Percentiles rank a stretch among this genome's conserved stretches.
Conservation (phyloP, 2,888 invertebrate species). For the Phymatocera aterrima region DNA sequence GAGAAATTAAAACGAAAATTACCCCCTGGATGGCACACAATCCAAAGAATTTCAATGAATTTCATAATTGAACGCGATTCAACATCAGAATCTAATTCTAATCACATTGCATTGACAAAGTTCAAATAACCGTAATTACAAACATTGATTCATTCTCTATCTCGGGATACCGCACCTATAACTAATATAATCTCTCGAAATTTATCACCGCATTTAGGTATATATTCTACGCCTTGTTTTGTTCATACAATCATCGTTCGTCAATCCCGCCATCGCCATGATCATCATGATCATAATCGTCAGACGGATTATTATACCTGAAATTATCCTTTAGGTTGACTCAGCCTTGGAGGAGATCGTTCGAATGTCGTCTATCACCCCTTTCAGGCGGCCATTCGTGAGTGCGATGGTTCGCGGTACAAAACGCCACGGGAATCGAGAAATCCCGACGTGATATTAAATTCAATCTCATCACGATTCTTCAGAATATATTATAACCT, state of each 20-base stretch:
- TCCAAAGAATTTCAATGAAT: too few relatives aligned
- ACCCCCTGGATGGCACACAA: too few relatives aligned
- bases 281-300: not conserved
- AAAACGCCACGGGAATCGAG: not conserved
- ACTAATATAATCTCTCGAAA: not conserved
- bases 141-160: not conserved
- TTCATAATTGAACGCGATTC: not conserved
- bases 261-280: too few relatives aligned
- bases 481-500: not conserved
- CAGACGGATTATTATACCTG: too few relatives aligned
- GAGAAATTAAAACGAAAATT: not conserved
- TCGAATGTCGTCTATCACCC: not conserved
- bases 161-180: not conserved
- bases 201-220: not conserved
- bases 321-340: not conserved
- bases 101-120: not conserved
- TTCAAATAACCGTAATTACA: not conserved
- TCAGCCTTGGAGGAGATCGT: not conserved
- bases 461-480: conserved; percentile 20
- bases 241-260: not conserved
- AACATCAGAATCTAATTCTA: not conserved
- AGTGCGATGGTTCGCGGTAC: too few relatives aligned
- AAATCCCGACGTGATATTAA: conserved; percentile 38
- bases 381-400: not conserved
- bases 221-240: not conserved